Conservation (phyloP, 2,113 vertebrate species). For the Burhinus bistriatus region DNA sequence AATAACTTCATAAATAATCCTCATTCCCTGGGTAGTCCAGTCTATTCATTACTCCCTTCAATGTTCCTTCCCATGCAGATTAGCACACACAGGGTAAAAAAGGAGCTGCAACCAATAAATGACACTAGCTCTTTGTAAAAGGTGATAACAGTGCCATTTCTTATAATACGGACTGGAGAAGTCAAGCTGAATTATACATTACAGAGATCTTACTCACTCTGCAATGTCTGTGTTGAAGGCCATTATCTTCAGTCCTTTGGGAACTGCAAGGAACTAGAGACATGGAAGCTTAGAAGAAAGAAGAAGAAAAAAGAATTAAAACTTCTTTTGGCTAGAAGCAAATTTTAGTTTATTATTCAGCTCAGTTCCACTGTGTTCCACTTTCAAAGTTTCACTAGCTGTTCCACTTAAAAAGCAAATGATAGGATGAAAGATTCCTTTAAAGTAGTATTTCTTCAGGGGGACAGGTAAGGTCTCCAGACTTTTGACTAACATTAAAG, state of each 20-base stretch:
- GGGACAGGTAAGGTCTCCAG: not conserved
- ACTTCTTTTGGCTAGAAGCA: slow-evolving; percentile 50
- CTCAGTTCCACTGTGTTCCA: slow-evolving; percentile 10
- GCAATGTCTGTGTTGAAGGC: slow-evolving; percentile 4
- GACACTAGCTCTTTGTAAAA: not conserved
- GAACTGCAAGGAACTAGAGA: not conserved
- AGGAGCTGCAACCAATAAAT: not conserved
- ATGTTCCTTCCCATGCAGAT: not conserved
- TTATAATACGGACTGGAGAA: not conserved
- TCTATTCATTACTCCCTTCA: not conserved
- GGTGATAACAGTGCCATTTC: not conserved
- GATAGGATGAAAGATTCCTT: not conserved
- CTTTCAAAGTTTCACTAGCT: slow-evolving; percentile 26
- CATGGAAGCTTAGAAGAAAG: not conserved
- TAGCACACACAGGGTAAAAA: not conserved
- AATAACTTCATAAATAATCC: slow-evolving; percentile 42
- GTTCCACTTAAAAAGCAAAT: slow-evolving; percentile 30
- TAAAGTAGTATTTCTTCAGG: not conserved
- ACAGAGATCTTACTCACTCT: not conserved
- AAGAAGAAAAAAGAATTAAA: not conserved
- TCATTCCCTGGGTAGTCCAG: not conserved
- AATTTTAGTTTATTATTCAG: slow-evolving; percentile 58
- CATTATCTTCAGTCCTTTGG: slow-evolving; percentile 38
- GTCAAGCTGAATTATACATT: slow-evolving; percentile 53
- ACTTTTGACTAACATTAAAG: not conserved